phyloP scores from a whole-genome alignment of 2,888 invertebrate species.

The Eulithis testata region DNA sequence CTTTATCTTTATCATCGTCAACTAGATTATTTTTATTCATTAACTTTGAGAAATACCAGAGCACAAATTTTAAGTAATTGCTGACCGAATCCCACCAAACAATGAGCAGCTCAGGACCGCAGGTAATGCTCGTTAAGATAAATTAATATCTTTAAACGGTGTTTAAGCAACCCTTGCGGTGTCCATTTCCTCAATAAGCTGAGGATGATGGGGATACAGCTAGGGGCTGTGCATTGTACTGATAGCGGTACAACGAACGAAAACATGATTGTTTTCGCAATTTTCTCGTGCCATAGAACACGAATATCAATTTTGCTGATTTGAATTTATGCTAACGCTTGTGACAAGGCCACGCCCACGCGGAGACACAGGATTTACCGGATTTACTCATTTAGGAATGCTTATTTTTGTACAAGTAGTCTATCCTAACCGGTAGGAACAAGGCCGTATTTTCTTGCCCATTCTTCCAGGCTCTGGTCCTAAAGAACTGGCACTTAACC shows the following conservation, averaged over 20 bases:
- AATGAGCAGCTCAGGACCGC: conserved; percentile 8
- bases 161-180: conserved; percentile 25
- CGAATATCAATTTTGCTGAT: conserved; percentile 33
- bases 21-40: background rate
- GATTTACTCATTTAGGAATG: conserved; percentile 8
- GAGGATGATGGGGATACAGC: conserved; percentile 24
- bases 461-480: too few species aligned
- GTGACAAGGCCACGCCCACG: conserved; percentile 23
- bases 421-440: too few species aligned
- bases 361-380: conserved; percentile 22
- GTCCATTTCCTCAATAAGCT: conserved; percentile 28
- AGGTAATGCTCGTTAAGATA: conserved; percentile 34
- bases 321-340: conserved; percentile 26
- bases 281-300: conserved; percentile 30
- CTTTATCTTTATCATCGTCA: too few species aligned
- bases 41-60: background rate
- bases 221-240: conserved; percentile 28
- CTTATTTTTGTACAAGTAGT: background rate
- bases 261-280: conserved; percentile 30
- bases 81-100: conserved; percentile 9
- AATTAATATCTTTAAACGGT: conserved; percentile 30
- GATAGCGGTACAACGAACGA: conserved; percentile 36
- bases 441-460: too few species aligned
- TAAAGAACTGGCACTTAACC: too few species aligned
- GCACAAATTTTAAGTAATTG: conserved; percentile 2